Base-by-base conservation (phyloP, 2,888 invertebrate genomes). In the Sinodicranocentrus sp. region DNA sequence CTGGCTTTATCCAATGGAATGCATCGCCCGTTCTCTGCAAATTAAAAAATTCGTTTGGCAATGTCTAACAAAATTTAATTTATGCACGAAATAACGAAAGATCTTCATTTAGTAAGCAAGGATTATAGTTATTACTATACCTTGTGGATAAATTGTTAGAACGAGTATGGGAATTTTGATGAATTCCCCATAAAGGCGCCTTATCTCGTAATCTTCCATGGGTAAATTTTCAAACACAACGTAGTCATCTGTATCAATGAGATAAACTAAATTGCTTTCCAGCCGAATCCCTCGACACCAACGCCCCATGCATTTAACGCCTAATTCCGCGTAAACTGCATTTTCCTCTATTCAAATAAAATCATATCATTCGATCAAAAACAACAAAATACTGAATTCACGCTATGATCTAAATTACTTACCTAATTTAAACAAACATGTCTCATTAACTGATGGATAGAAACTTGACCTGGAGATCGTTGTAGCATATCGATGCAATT, bases 231-330 rank as follows among this genome's bases (percentile, higher is more conserved):
- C 21, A 17, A 70, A 65, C 8, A 54, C 72, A 21, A 80, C 19
- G 5, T 28, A 28, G 8, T 73, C 73, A 33, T 80, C 80, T 0
- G 67, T 15, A 44, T 80, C 80, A 1, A 80, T 13, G 0, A 72
- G 28, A 23, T 80, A 73, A 1, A 80, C 8, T 21, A 73, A 28
- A 26, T 25, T 19, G 8, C 8, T 70, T 13, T 17, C 17, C 0
- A 44, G 1, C 1, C 73, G 48, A 8, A 80, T 10, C 15, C 26
- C 80, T 15, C 80, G 80, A 2, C 52, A 17, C 80, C 80, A 80
- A 19, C n/a, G 19, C 1, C 57, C 79, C 21, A 33, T 3, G 3
- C 19, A n/a, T 19, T 63, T 79, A 6, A 70, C 54, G 19, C 23
- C 23, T 1, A 57, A 26, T 17, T 19, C 0, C 17, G 39, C 1